These are phyloP conservation scores for Mylabris phalerata DNA, from an alignment of 1,140 invertebrate species.

Conservation along the genomic window DNA sequence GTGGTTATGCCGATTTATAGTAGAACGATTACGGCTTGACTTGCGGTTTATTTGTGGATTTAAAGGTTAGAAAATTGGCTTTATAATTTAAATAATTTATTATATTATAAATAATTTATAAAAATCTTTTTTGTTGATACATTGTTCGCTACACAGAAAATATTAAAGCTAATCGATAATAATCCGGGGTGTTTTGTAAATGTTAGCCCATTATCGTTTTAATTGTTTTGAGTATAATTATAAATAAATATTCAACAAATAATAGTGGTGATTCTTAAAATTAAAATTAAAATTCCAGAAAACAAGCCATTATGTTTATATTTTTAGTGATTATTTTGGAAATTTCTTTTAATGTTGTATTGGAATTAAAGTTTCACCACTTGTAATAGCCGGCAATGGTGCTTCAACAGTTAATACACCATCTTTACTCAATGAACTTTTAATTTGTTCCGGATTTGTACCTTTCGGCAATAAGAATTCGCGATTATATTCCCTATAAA, in stretches of 20 bases:
- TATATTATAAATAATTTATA: slow-evolving; percentile 23
- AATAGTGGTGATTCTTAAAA: neutral
- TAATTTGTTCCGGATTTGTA: slow-evolving; percentile 86
- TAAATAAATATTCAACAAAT: neutral
- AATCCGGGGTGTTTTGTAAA: no score
- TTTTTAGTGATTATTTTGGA: neutral
- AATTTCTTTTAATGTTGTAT: slow-evolving; percentile 57
- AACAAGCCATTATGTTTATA: slow-evolving; percentile 2
- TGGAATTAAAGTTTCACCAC: slow-evolving; percentile 69
- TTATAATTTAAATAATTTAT: slow-evolving; percentile 19
- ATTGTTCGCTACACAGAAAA: slow-evolving; percentile 15
- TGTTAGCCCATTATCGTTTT: neutral
- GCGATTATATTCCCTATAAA: slow-evolving; percentile 92
- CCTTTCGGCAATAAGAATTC: slow-evolving; percentile 92
- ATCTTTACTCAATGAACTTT: slow-evolving; percentile 84
- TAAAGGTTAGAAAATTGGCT: neutral
- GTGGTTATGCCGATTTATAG: no score
- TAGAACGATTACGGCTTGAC: no score
- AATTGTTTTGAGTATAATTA: neutral
- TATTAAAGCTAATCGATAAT: neutral
- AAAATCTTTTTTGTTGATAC: slow-evolving; percentile 16
- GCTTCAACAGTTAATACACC: slow-evolving; percentile 90
- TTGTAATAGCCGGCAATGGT: slow-evolving; percentile 70
- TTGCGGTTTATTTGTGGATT: no score
- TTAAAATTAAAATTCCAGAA: neutral